Evolutionary conservation across 1,140 invertebrate genomes (phyloP).

Genomic region (Aphelinus atriplicis): DNA sequence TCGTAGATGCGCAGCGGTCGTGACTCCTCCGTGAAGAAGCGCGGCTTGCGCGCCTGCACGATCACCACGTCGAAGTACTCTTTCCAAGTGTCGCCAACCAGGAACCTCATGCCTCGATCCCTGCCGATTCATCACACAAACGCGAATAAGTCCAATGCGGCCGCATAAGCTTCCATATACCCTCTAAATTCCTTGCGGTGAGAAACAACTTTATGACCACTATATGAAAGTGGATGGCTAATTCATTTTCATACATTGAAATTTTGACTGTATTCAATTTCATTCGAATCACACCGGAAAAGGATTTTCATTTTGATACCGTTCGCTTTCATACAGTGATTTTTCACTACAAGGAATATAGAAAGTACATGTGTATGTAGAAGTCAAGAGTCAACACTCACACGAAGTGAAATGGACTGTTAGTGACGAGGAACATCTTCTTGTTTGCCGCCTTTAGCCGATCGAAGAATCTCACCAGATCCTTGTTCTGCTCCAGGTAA

Average conservation of each 20-base stretch:
- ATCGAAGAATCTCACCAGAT: conserved; percentile 81
- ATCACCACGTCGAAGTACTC: conserved; percentile 95
- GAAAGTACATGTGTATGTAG: too few relatives aligned
- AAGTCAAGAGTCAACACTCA: conserved; percentile 69
- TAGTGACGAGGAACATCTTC: conserved; percentile 95
- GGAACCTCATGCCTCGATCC: conserved; percentile 89
- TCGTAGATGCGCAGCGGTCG: conserved; percentile 92
- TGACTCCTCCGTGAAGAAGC: conserved; percentile 93
- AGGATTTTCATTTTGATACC: too few relatives aligned
- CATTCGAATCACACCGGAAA: not conserved
- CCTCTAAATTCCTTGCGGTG: conserved; percentile 6
- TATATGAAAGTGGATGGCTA: too few relatives aligned
- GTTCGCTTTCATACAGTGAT: too few relatives aligned
- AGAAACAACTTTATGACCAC: too few relatives aligned
- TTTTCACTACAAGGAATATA: too few relatives aligned
- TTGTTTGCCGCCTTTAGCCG: conserved; percentile 79
- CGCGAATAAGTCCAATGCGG: conserved; percentile 36
- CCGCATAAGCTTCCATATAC: conserved; percentile 18
- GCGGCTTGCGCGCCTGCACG: conserved; percentile 93
- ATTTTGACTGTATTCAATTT: too few relatives aligned
- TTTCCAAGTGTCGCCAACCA: conserved; percentile 90
- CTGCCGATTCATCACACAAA: conserved; percentile 66
- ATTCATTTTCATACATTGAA: too few relatives aligned
- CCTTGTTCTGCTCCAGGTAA: conserved; percentile 83
- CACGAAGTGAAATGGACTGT: conserved; percentile 97